Base-by-base conservation (phyloP, 1,140 invertebrate species). In the Hormaphis cornu region DNA sequence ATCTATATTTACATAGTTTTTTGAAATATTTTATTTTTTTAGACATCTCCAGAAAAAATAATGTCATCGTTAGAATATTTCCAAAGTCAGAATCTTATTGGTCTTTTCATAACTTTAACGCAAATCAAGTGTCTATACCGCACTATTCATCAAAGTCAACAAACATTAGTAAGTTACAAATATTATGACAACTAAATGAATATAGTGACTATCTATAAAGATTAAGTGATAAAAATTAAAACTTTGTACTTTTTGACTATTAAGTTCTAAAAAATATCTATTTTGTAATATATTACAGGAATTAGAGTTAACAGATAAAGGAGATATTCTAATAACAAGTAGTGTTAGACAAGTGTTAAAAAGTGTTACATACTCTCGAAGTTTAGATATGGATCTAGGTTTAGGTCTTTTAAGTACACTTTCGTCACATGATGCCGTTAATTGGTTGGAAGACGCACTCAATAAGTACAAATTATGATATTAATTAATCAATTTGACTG, bases 371-470 rank as follows among this genome's bases (percentile, higher is more conserved):
- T 66, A 66, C 35, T 20, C 61, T 22, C n/a, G 44, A 50, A 66
- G 50, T 24, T 48, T 71, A 20, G 70, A 71, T 28, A 50, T 61
- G 28, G 59, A 71, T 40, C 18, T 71, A 63, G 70, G 70, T 5
- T 59, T 71, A 37, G 70, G 56, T 3, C 70, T 71, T 35, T 53
- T 71, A 26, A 61, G 40, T 35, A 71, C 56, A 30, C 50, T 71
- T 0, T 63, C 9, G n/a, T 22, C 56, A 53, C 20, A 59, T 24
- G 70, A 71, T 30, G 70, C 70, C 10, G 6, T 71, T 8, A 52
- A 37, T 37, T 61, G 56, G 56, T 22, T 71, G 12, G 56, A 59
- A 52, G 70, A 71, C 28, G 70, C 70, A 10, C 20, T 61, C 7
- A 63, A 63, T 46, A 71, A 71, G 56, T 71, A 71, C 18, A n/a